These are phyloP conservation scores for Heliconius eleuchia DNA, from an alignment of 1,140 invertebrate genomes.

Conservation along the genomic window DNA sequence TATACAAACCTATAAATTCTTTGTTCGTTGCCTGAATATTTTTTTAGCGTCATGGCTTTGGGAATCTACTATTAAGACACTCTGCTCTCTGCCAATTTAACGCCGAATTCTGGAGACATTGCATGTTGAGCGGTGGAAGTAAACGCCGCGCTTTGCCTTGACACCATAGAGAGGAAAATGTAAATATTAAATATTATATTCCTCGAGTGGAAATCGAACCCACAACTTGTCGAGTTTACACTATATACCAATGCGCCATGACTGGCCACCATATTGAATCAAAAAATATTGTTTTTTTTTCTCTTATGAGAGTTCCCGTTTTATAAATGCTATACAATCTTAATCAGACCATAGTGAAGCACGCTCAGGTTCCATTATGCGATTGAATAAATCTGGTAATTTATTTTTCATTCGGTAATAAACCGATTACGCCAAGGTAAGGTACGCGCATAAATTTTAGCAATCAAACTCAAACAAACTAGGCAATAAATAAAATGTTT, in stretches of 20 bases:
- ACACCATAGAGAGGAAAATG: too few species aligned
- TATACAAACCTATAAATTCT: not conserved
- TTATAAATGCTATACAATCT: slow-evolving; percentile 9
- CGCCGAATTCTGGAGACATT: too few species aligned
- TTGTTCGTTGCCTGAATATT: slow-evolving; percentile 9
- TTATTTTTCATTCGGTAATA: slow-evolving; percentile 11
- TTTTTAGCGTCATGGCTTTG: not conserved
- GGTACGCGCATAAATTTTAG: slow-evolving; percentile 8
- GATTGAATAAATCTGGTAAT: slow-evolving; percentile 11
- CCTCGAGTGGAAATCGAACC: too few species aligned
- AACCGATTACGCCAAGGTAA: not conserved
- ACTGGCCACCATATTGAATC: too few species aligned
- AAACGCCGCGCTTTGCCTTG: too few species aligned
- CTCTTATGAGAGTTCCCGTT: slow-evolving; percentile 9
- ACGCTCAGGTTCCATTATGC: slow-evolving; percentile 8
- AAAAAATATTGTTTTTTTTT: not conserved
- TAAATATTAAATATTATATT: too few species aligned
- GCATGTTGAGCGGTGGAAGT: too few species aligned
- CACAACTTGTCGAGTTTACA: too few species aligned
- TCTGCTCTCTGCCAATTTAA: too few species aligned
- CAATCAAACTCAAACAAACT: not conserved
- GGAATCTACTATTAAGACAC: too few species aligned
- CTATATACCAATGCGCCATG: too few species aligned
- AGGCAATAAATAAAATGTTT: not conserved
- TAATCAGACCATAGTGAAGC: slow-evolving; percentile 18